These are phyloP conservation scores for Tyto alba DNA, from an alignment of 2,113 vertebrate genomes.

Conservation along the genomic window DNA sequence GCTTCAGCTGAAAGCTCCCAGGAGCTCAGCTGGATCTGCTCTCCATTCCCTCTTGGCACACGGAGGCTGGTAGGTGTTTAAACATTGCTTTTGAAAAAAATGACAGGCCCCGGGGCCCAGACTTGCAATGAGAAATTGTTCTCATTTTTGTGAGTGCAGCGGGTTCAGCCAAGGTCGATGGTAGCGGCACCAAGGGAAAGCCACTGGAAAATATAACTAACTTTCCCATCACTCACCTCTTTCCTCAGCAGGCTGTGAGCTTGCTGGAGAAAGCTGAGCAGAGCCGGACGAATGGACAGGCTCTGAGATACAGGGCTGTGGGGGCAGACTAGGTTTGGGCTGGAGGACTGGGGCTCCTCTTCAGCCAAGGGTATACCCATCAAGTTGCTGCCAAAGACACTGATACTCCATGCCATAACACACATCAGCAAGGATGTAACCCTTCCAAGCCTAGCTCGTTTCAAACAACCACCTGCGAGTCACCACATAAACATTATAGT, in stretches of 20 bases:
- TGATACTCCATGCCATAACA: accelerated
- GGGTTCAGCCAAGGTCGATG: constrained; percentile 11
- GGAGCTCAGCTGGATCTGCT: neutral
- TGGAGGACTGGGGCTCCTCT: neutral
- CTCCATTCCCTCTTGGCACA: neutral
- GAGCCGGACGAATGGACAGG: neutral
- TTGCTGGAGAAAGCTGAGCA: neutral
- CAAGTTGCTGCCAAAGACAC: neutral
- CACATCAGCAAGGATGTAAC: neutral
- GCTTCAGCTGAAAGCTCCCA: neutral
- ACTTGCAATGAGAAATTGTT: neutral
- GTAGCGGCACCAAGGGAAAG: neutral
- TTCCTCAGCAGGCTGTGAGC: neutral
- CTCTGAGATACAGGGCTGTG: neutral
- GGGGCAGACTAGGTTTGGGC: neutral
- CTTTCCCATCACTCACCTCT: neutral
- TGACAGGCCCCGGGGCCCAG: neutral
- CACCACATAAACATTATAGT: neutral
- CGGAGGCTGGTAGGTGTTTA: neutral
- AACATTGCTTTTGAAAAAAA: neutral
- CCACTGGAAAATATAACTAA: constrained; percentile 23
- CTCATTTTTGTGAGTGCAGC: constrained; percentile 22
- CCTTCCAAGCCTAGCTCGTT: accelerated
- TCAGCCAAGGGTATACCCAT: neutral
- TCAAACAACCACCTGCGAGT: neutral